Base-by-base conservation (phyloP, 2,888 invertebrate genomes). In the Cinara cedri region DNA sequence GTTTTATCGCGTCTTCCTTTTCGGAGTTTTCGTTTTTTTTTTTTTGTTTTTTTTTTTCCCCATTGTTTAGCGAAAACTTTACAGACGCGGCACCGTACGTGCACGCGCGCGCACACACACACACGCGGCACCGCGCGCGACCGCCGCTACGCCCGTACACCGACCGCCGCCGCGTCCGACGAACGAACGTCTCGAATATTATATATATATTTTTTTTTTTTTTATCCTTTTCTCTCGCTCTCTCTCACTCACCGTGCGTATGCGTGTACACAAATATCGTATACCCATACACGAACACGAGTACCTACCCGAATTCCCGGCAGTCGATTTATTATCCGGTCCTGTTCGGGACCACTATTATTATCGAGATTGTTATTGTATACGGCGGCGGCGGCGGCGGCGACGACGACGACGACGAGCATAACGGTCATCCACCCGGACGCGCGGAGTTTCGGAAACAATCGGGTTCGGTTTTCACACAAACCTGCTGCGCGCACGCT, bases 301-400 rank as follows among this genome's bases (percentile, higher is more conserved):
- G n/a, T n/a, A n/a, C n/a, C n/a, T n/a, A n/a, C 75, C 62, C 72
- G 72, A 62, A 62, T 62, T 72, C 62, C 49, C 62, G 11, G 46
- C 34, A 19, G 57, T 65, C 65, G 65, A 75, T 75, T 75, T 75
- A 75, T 75, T 75, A 75, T 75, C 75, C 65, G 44, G 75, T 75
- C 54, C 44, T 46, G 71, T n/a, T 1, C 60, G 19, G n/a, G 26
- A 55, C 72, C 60, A 60, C 72, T 60, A 60, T 72, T 26, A 49
- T n/a, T n/a, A n/a, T n/a, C n/a, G n/a, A n/a, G n/a, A 49, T 13
- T 44, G 44, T 42, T 44, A 44, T 44, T 4, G 3, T 34, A 34
- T 34, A 34, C 34, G 34, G 34, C 34, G 34, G n/a, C n/a, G n/a
- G n/a, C n/a, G n/a, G n/a, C n/a, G n/a, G n/a, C n/a, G n/a, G n/a